Evolutionary conservation across 2,888 invertebrate genomes (phyloP).

Genomic region (Lamproptera curius): DNA sequence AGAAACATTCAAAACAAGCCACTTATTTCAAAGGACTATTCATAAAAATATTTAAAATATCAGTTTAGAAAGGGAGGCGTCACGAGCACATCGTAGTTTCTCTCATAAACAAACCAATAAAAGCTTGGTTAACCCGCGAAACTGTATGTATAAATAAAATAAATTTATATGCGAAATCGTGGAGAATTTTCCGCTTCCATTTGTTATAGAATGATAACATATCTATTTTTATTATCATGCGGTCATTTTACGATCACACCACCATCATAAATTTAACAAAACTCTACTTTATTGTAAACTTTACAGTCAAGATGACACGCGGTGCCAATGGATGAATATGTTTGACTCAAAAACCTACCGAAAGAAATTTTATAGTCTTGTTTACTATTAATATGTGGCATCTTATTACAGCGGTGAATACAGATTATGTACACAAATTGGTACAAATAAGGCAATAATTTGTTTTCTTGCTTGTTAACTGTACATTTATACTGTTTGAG

Average conservation of each 20-base stretch:
- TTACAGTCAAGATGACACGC: conserved; percentile 17
- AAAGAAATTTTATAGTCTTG: conserved; percentile 16
- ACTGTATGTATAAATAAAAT: background rate
- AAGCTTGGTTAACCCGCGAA: too few relatives aligned
- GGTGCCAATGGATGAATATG: conserved; percentile 10
- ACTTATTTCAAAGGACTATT: too few relatives aligned
- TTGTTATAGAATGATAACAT: conserved; percentile 3
- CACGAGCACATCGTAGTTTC: too few relatives aligned
- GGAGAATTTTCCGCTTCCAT: conserved; percentile 10
- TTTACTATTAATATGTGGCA: conserved; percentile 18
- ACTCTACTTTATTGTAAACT: conserved; percentile 14
- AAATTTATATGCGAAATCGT: conserved; percentile 3
- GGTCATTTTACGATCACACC: conserved; percentile 11
- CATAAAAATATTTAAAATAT: too few relatives aligned
- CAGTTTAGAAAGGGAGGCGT: too few relatives aligned
- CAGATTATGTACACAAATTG: conserved; percentile 19
- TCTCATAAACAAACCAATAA: too few relatives aligned
- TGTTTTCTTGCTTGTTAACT: conserved; percentile 15
- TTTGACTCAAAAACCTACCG: conserved; percentile 4
- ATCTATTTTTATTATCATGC: conserved; percentile 15
- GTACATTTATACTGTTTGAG: conserved; percentile 9
- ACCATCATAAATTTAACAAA: conserved; percentile 13
- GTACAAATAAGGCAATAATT: conserved; percentile 17
- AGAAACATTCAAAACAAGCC: too few relatives aligned
- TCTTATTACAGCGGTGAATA: conserved; percentile 15